Base-by-base conservation (phyloP, 2,113 vertebrate species). In the Neoarius graeffei region DNA sequence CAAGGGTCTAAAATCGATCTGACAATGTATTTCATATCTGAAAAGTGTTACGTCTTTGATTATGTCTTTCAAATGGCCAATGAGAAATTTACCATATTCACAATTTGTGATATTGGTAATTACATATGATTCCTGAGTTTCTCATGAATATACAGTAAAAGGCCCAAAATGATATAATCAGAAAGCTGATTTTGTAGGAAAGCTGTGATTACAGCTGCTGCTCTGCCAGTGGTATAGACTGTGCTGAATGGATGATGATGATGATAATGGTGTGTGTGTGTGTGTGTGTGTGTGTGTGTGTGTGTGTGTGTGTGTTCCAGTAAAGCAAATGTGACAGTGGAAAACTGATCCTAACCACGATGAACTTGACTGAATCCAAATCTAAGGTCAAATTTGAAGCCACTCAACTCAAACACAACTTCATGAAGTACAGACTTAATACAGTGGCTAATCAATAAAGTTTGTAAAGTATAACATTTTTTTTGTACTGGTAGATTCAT, bases 221-320 rank as follows among this genome's bases (percentile, higher is more conserved):
- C 85, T 57, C 54, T 74, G 23, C 76, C 54, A 48, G 19, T 52
- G 62, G 77, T 85, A 87, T 20, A 86, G 35, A 79, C 59, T 88
- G 67, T 86, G 80, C 71, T 84, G 67, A 7, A 59, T 48, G 35
- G 19, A 27, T 66, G 80, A 69, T n/a, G 83, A 27, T 67, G 57
- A 42, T 66, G 59, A 50, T n/a, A 1, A 52, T 1, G 66, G 11
- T 11, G n/a, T n/a, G n/a, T n/a, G n/a, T n/a, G n/a, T n/a, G n/a
- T n/a, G n/a, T n/a, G n/a, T n/a, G n/a, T n/a, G 42, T 76, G 20
- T 50, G 10, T 76, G 73, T 13, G 42, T 73, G 14, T 67, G 15
- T 81, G 64, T 48, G 50, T 81, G 48, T 50, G 13, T 82, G 42
- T 66, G 79, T 85, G 52, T 52, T 54, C 80, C 50, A 64, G 62